A percentile compares a stretch with the other conserved stretches of the same genome.
Evolutionary conservation across 2,888 invertebrate genomes (phyloP).

Genomic region (Dryocosmus kuriphilus): DNA sequence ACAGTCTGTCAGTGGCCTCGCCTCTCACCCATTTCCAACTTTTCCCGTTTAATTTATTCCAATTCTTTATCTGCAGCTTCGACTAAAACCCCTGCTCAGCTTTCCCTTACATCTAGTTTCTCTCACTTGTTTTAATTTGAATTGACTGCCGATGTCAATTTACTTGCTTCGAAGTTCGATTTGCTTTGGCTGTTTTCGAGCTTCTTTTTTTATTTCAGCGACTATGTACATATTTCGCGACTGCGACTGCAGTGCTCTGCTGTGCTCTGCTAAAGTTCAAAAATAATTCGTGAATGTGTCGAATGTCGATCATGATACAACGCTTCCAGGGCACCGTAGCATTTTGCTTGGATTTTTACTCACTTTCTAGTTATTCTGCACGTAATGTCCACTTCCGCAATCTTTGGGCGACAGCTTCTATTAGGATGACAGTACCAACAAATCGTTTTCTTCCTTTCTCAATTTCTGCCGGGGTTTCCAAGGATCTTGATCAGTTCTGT

Average conservation of each 20-base stretch:
- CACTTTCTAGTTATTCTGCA: slow-evolving; percentile 18
- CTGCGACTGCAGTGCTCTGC: background rate
- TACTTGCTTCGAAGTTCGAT: background rate
- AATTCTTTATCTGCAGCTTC: background rate
- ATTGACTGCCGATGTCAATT: background rate
- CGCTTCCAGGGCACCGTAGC: slow-evolving; percentile 27
- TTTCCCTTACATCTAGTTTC: background rate
- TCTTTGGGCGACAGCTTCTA: slow-evolving; percentile 10
- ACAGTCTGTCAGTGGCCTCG: slow-evolving; percentile 41
- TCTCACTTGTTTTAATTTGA: background rate
- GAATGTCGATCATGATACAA: slow-evolving; percentile 25
- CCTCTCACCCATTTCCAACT: slow-evolving; percentile 34
- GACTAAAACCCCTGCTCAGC: background rate
- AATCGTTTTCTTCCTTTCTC: slow-evolving; percentile 28
- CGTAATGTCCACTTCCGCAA: slow-evolving; percentile 29
- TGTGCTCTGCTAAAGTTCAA: slow-evolving; percentile 19
- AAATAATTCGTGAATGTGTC: slow-evolving; percentile 17
- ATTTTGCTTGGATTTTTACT: slow-evolving; percentile 18
- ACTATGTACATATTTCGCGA: background rate
- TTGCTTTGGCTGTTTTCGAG: background rate
- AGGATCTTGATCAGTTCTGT: background rate
- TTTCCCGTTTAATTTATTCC: no score
- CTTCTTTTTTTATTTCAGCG: background rate
- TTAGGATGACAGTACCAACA: background rate
- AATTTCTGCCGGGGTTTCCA: slow-evolving; percentile 17